A percentile compares a stretch with the other conserved stretches of the same genome.
Conservation (phyloP, 2,797 vertebrate genomes). For the Phataginus tricuspis region DNA sequence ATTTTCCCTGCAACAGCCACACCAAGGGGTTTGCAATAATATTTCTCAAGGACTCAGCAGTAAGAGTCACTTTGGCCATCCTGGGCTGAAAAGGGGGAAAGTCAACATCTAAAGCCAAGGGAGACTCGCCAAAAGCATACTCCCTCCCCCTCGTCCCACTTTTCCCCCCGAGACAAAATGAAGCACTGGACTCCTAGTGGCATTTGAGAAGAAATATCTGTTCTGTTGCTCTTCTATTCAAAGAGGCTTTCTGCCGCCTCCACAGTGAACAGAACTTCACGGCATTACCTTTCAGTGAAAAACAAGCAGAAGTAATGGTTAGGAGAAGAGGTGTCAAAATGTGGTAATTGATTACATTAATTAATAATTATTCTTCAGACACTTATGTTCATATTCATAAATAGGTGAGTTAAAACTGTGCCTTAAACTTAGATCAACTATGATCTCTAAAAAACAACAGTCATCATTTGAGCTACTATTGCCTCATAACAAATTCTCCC, state of each 20-base stretch:
- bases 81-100: not conserved
- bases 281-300: not conserved
- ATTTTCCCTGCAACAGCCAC: no score
- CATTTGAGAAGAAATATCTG: not conserved
- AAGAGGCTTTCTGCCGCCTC: conserved; percentile 40
- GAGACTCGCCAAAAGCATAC: no score
- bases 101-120: rapidly evolving
- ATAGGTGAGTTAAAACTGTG: not conserved
- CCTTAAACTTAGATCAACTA: not conserved
- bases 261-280: conserved; percentile 48
- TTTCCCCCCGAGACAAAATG: no score
- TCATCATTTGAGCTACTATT: not conserved
- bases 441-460: not conserved
- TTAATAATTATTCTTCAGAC: not conserved
- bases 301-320: not conserved
- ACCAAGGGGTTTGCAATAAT: not conserved
- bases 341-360: not conserved
- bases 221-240: not conserved
- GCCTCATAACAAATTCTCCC: not conserved
- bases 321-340: not conserved
- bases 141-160: rapidly evolving
- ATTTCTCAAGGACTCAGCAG: not conserved
- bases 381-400: not conserved
- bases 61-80: rapidly evolving
- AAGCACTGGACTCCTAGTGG: no score